Evolutionary conservation across 2,797 vertebrate species (phyloP), one percentile per base, ranked within the genome.

Genomic region (Platyrinchus mystaceus): DNA sequence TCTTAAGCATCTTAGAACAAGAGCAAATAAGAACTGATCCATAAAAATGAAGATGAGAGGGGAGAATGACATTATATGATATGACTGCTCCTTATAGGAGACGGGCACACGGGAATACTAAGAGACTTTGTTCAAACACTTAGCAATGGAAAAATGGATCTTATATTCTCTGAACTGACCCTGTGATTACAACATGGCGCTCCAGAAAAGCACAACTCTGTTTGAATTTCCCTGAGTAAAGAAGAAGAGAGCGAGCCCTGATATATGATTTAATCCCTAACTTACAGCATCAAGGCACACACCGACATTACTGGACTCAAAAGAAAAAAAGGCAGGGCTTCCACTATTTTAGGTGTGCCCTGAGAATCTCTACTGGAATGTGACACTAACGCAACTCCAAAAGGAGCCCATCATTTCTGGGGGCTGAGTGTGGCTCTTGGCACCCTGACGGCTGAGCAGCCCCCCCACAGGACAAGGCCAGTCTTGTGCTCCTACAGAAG

Each of bases 391-490:
- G 26, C 0, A 7, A 9, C n/a, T 41, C 34, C 4, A 14, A 32
- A 26, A 24, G 21, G 22, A 82, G 21, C 18, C 6, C 3, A 39
- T 53, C 13, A 4, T 21, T 24, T 74, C 68, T 73, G 50, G 46
- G 19, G 11, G 34, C 4, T 7, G 13, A 47, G 10, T 1, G 1
- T 26, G 32, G 49, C 58, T 59, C 41, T 14, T 5, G 49, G 41
- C 4, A 2, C 44, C 22, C 37, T 1, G 27, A 18, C 0, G 1
- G 75, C 34, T 6, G 1, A 67, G 53, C 37, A 60, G 34, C 28
- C n/a, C 6, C 0, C 0, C 14, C 41, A 28, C 64, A 23, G 52
- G 24, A 28, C 4, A 3, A 53, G 46, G 43, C 52, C 5, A 1
- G 20, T 4, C 68, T 67, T 22, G 37, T 20, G 36, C 58, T 58